Conservation (phyloP, 92 coral and sea anemone genomes). For the Scolanthus callimorphus region DNA sequence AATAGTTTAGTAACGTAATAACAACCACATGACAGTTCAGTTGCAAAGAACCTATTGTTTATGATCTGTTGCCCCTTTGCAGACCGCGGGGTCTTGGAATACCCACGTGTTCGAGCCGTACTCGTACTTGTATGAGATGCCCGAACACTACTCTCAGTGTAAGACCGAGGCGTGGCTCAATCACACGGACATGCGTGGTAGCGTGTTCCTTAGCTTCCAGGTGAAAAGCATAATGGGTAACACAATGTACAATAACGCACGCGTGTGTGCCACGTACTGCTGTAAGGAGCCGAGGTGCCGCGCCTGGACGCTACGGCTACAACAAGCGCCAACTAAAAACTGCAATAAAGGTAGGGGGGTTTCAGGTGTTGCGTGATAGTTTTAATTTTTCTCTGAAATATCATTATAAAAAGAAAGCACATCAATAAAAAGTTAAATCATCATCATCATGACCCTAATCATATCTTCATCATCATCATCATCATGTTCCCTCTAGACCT, state of each 20-base stretch:
- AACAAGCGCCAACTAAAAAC: conserved; percentile 69
- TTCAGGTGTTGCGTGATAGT: too few species aligned
- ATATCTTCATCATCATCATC: too few species aligned
- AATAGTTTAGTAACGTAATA: too few species aligned
- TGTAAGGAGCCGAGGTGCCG: conserved; percentile 78
- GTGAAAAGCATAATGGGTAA: conserved; percentile 67
- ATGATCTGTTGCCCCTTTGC: too few species aligned
- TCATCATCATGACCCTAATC: too few species aligned
- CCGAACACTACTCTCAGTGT: conserved; percentile 56
- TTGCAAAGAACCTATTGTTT: too few species aligned
- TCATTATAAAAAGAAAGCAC: too few species aligned
- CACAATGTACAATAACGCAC: conserved; percentile 65
- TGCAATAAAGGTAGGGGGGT: conserved; percentile 81
- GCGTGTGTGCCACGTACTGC: conserved; percentile 77
- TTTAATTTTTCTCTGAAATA: too few species aligned
- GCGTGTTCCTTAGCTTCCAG: conserved; percentile 84
- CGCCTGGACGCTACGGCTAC: conserved; percentile 81
- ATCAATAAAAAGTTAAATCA: too few species aligned
- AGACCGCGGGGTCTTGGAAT: conserved; percentile 80
- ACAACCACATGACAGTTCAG: too few species aligned
- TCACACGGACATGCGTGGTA: conserved; percentile 78
- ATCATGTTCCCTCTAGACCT: too few species aligned
- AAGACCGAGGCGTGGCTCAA: conserved; percentile 65
- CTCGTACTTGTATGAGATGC: conserved; percentile 76
- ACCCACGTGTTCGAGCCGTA: conserved; percentile 68